phyloP scores from a whole-genome alignment of 2,888 invertebrate genomes.

The Morpho helenor region DNA sequence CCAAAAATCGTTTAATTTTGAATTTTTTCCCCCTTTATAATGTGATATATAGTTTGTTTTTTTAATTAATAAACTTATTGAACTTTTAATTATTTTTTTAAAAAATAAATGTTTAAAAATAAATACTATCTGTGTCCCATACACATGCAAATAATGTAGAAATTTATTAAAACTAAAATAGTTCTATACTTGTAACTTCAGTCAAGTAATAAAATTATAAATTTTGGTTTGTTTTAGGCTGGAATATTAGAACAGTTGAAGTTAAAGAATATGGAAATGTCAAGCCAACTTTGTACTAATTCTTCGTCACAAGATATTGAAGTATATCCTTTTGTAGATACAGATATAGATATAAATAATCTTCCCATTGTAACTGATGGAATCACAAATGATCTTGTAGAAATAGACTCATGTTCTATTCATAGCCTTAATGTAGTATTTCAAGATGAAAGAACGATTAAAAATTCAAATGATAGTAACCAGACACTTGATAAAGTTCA shows the following conservation, averaged over 20 bases:
- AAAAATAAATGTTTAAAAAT: no score
- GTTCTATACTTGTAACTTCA: neutral
- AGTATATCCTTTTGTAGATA: conserved; percentile 3
- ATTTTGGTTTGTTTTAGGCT: conserved; percentile 14
- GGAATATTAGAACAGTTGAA: conserved; percentile 10
- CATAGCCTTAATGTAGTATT: conserved; percentile 6
- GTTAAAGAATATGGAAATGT: neutral
- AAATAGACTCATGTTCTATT: conserved; percentile 12
- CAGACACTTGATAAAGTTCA: neutral
- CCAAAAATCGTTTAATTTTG: no score
- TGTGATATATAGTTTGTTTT: no score
- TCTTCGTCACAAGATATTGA: conserved; percentile 4
- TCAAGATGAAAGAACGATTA: neutral
- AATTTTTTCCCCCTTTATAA: no score
- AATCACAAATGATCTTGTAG: conserved; percentile 4
- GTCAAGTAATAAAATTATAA: conserved; percentile 3
- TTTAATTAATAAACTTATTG: no score
- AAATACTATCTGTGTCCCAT: no score
- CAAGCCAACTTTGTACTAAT: conserved; percentile 1
- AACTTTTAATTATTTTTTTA: no score
- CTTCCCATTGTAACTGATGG: conserved; percentile 2
- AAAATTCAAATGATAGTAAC: neutral
- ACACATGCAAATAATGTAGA: no score
- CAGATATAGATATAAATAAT: conserved; percentile 1
- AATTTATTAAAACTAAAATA: no score